Conservation (phyloP, 2,797 vertebrate genomes). For the Xyrichtys novacula region DNA sequence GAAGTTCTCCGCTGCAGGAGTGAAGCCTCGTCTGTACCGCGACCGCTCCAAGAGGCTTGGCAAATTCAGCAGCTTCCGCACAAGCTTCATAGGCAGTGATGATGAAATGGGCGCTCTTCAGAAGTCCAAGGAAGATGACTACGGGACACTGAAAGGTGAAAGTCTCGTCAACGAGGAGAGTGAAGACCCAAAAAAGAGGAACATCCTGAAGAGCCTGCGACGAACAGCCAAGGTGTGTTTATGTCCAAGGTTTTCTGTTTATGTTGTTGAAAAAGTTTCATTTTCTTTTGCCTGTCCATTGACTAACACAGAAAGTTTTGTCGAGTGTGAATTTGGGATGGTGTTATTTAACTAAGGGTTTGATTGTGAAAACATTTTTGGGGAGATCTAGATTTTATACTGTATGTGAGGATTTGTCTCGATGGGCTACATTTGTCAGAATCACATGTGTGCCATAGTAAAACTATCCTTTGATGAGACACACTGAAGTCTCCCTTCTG, state of each 20-base stretch:
- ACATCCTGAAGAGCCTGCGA: slow-evolving; percentile 94
- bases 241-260: not conserved
- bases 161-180: slow-evolving; percentile 89
- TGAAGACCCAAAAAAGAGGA: slow-evolving; percentile 94
- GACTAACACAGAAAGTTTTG: not conserved
- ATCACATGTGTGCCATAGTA: slow-evolving; percentile 9
- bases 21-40: slow-evolving; percentile 93
- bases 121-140: slow-evolving; percentile 93
- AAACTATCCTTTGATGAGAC: slow-evolving; percentile 19
- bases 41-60: slow-evolving; percentile 92
- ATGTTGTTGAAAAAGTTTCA: not conserved
- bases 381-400: not conserved
- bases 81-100: slow-evolving; percentile 94
- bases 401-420: slow-evolving; percentile 1
- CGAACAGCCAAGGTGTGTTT: slow-evolving; percentile 92
- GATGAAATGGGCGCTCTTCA: slow-evolving; percentile 92
- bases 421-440: slow-evolving; percentile 11
- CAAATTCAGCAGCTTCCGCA: slow-evolving; percentile 93
- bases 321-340: too few species aligned
- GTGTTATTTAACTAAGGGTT: slow-evolving; percentile 1
- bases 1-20: slow-evolving; percentile 88
- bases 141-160: slow-evolving; percentile 90
- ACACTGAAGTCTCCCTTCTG: slow-evolving; percentile 16
- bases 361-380: not conserved
- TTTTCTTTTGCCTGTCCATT: not conserved